Evolutionary conservation across 2,113 vertebrate genomes (phyloP), one percentile per base, ranked within the genome.

Genomic region (Ardeotis arabs): DNA sequence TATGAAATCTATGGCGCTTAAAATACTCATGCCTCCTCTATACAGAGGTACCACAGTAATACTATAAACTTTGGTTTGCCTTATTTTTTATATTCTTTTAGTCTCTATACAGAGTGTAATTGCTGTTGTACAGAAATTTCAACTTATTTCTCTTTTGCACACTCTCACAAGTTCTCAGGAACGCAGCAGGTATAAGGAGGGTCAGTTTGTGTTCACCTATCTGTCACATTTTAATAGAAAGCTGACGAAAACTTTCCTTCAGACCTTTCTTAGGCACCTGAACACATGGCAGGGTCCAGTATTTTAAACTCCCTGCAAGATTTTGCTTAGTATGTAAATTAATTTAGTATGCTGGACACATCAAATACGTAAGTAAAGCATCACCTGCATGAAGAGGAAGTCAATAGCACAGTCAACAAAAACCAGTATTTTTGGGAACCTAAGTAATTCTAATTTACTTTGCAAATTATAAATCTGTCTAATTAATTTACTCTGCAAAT

Each of bases 241-340:
- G 35, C 64, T 86, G 88, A 75, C 50, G 76, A 69, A 70, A 12
- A 37, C 53, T 60, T 74, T 72, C 58, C 89, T 58, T 13, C 80
- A 91, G 66, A 83, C 41, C 50, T 37, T 52, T 12, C 88, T 27
- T 1, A 84, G 45, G 47, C 49, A 68, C 53, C 66, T 19, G 10
- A 90, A 76, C 89, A 88, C 83, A 45, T 28, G 72, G 70, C 60
- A 85, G 69, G 53, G 12, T 33, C 28, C 50, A 28, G 10, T 73
- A 73, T 77, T 93, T 72, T 41, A 95, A 97, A 37, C 12, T 72
- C 60, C 37, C 67, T 87, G 37, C 9, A 81, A 87, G 58, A 7
- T 16, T 63, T 41, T 50, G 39, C 24, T 41, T 13, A 72, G 24
- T 82, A 31, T 28, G 16, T 2, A 33, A 28, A n/a, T 41, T 56